A percentile compares a stretch with the other conserved stretches of the same genome.
These are phyloP conservation scores for Nebria salina DNA, from an alignment of 2,888 invertebrate genomes.

Conservation along the genomic window DNA sequence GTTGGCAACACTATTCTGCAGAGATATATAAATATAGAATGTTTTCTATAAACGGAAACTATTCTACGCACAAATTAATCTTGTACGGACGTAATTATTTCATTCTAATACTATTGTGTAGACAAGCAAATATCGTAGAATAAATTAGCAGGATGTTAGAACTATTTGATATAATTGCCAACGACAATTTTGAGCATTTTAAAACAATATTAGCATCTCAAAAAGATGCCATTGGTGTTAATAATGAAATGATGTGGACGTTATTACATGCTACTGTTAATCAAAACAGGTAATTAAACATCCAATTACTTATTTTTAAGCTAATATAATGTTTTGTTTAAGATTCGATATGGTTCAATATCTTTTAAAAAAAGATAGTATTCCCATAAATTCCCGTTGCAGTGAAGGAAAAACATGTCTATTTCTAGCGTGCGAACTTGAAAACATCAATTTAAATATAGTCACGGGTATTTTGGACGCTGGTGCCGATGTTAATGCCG, in stretches of 20 bases:
- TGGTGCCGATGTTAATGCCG: conserved; percentile 38
- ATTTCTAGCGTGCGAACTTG: conserved; percentile 32
- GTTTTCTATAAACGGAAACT: no score
- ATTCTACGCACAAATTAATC: no score
- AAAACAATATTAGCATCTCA: background rate
- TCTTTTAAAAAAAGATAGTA: conserved; percentile 24
- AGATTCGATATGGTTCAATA: conserved; percentile 41
- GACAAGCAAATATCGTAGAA: no score
- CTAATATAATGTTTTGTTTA: conserved; percentile 3
- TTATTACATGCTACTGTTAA: conserved; percentile 30
- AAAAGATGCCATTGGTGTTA: background rate
- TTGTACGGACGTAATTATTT: no score
- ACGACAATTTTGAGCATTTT: conserved; percentile 20
- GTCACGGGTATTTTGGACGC: conserved; percentile 24
- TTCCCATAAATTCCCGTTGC: conserved; percentile 28
- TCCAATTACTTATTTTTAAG: background rate
- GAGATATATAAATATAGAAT: no score
- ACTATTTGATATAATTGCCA: conserved; percentile 27
- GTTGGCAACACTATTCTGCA: no score
- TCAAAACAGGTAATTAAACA: conserved; percentile 25
- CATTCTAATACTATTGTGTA: no score
- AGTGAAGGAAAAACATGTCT: conserved; percentile 36
- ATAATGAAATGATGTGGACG: conserved; percentile 22
- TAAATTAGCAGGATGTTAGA: no score
- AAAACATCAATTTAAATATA: conserved; percentile 10